Base-by-base conservation (phyloP, 30 jellyfish, hydroid and myxozoan genomes). In the Haliclystus octoradiatus region DNA sequence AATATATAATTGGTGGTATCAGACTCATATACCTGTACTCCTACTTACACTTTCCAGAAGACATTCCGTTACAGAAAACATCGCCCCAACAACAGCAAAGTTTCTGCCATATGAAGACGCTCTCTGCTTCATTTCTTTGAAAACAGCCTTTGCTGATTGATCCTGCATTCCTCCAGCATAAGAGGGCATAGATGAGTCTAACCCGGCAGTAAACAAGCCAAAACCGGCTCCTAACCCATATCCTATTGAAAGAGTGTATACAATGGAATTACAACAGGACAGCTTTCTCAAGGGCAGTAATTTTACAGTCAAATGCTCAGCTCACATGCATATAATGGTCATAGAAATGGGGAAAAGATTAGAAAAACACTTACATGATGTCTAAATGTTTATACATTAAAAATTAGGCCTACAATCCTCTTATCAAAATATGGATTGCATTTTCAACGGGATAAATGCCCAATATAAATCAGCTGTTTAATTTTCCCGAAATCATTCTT, bases 81-180 rank as follows among this genome's bases (percentile, higher is more conserved):
- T 81, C 3, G 98, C 98, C 1, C 98, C 98, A 52, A 89, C 98
- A 67, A 89, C 98, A 14, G 98, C 98, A 89, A 89, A 89, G 73
- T 89, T 89, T 64, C 77, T 89, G 1, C 94, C 98, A 65, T 89
- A 89, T 1, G 98, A 89, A 0, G 84, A 80, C 1, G 98, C 98
- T 57, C 98, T 66, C 13, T 86, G 67, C 60, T 89, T 89, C 98
- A 89, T 89, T 51, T 89, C 98, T 50, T 67, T 49, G 34, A 89
- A 68, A 25, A 89, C 81, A 4, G 93, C 95, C 66, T 68, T 89
- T 3, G 98, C 98, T 0, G 95, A 66, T 73, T 89, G 98, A 2
- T 79, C 65, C 50, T 89, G 95, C 24, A 77, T 80, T 63, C 76
- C 92, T 12, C 84, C 80, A 75, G 80, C 68, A 68, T 80, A 81